Conservation (phyloP, 2,113 vertebrate species). For the Hipposideros armiger region DNA sequence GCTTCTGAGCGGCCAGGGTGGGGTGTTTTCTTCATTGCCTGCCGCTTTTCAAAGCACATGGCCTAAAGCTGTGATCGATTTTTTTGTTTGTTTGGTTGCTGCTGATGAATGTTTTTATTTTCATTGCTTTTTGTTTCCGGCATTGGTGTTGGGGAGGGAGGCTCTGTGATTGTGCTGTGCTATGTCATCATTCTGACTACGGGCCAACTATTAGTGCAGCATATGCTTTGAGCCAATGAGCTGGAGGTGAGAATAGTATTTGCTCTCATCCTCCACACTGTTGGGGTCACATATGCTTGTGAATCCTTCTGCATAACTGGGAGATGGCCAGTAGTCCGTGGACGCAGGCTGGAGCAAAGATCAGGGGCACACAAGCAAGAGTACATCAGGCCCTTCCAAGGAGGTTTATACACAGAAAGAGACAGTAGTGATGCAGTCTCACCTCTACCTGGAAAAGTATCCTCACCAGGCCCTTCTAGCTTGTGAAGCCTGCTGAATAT, state of each 20-base stretch:
- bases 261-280: not conserved
- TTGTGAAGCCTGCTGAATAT: not conserved
- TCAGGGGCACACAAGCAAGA: not conserved
- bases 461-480: not conserved
- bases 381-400: not conserved
- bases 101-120: not conserved
- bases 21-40: not conserved
- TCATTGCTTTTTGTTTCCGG: not conserved
- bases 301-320: not conserved
- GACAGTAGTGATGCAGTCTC: not conserved
- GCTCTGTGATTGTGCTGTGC: not conserved
- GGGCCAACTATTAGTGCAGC: not conserved
- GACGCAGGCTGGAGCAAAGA: not conserved
- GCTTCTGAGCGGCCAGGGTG: not conserved
- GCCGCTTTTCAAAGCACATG: not conserved
- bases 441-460: not conserved
- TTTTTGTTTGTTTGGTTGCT: not conserved
- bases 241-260: not conserved
- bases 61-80: not conserved
- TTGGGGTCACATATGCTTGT: not conserved
- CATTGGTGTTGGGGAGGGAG: not conserved
- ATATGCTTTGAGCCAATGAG: conserved; percentile 23
- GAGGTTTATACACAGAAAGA: not conserved
- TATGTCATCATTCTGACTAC: not conserved
- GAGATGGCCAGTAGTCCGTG: not conserved